These are phyloP conservation scores for Hafferia zeledoni DNA, from an alignment of 2,797 vertebrate species.

Conservation along the genomic window DNA sequence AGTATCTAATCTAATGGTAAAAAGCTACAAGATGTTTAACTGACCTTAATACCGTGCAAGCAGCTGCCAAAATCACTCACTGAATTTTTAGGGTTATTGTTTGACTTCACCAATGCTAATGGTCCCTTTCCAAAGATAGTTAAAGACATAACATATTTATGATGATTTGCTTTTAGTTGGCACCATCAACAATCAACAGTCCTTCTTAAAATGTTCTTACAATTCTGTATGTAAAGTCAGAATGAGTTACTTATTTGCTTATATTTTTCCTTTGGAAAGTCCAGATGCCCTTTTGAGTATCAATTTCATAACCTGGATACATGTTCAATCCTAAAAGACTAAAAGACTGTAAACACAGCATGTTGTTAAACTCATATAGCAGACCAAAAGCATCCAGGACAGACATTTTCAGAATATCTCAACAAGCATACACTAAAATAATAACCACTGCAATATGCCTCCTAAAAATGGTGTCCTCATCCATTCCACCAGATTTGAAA, in stretches of 20 bases:
- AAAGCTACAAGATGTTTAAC: background rate
- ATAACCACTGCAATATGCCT: background rate
- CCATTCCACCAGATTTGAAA: background rate
- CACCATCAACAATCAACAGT: background rate
- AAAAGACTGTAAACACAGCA: background rate
- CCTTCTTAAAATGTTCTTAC: background rate
- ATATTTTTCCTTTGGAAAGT: background rate
- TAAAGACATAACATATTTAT: background rate
- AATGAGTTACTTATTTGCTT: background rate
- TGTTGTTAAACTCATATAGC: background rate
- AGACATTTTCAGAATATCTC: background rate
- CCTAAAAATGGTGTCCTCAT: background rate
- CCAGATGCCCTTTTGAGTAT: background rate
- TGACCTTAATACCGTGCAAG: background rate
- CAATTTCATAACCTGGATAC: background rate
- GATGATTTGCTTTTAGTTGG: background rate
- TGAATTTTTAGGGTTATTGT: background rate
- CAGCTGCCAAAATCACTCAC: background rate
- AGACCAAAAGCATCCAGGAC: background rate
- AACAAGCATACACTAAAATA: background rate
- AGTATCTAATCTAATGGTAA: background rate
- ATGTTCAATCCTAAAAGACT: background rate
- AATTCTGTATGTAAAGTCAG: background rate
- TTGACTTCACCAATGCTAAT: background rate
- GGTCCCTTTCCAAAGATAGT: background rate